Conservation (phyloP, 2,888 invertebrate genomes). For the Cecidostiba fungosa region DNA sequence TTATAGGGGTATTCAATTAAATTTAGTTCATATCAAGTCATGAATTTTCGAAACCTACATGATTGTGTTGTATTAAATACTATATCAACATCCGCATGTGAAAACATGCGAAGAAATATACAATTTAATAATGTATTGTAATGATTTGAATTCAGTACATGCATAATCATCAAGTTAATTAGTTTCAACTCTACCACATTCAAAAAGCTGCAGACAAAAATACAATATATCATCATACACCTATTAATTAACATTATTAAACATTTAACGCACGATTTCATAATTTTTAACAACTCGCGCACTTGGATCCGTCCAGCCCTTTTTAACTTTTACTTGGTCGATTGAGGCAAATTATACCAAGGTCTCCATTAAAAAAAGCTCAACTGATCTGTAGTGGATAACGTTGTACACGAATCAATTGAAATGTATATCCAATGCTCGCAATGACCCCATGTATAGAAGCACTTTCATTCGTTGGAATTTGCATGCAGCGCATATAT, state of each 20-base stretch:
- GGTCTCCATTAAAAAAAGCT: no score
- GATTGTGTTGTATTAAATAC: background rate
- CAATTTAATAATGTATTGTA: no score
- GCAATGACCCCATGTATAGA: background rate
- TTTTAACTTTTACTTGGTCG: no score
- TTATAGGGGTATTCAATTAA: background rate
- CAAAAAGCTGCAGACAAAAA: no score
- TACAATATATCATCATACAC: no score
- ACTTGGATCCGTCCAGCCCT: background rate
- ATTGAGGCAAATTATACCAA: no score
- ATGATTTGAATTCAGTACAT: background rate
- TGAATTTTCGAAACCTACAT: background rate
- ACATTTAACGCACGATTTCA: no score
- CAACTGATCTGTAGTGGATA: no score
- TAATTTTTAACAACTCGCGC: background rate
- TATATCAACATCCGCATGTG: background rate
- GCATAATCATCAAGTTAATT: background rate
- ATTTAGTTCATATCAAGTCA: background rate
- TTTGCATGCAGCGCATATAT: background rate
- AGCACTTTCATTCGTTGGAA: slow-evolving; percentile 1
- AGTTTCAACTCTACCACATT: no score
- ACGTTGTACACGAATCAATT: background rate
- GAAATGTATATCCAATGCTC: background rate
- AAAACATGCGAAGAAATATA: no score
- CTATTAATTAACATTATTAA: background rate